Base-by-base conservation (phyloP, 2,888 invertebrate genomes). In the Archips crataeganus region DNA sequence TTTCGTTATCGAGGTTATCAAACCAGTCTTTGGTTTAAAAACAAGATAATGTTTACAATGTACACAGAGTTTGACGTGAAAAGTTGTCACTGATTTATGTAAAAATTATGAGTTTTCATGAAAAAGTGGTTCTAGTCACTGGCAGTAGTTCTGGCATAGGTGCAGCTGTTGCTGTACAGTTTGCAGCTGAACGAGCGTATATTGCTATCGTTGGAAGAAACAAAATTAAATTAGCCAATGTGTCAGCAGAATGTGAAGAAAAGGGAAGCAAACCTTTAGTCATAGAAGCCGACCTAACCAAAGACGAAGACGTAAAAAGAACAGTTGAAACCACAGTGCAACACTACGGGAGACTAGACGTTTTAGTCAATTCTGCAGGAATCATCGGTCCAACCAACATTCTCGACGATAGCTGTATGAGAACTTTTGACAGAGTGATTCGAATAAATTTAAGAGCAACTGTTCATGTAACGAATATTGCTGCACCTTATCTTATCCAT, bases 371-470 rank as follows among this genome's bases (percentile, higher is more conserved):
- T 39, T 68, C 68, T 23, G 73, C 73, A n/a, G 73, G 73, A n/a
- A 59, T 45, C 11, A 62, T 45, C n/a, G 62, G 42, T n/a, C 34
- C n/a, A 6, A 39, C n/a, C 11, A 67, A 54, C 23, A 67, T 67
- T 10, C 49, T 57, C 11, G 60, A 42, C n/a, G 23, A 60, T 15
- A 51, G 15, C 15, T 51, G 51, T 13, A 45, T 73, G 42, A 32
- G 61, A n/a, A 54, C 39, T 15, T 68, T 68, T 34, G 73, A 73
- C 23, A 32, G 39, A 61, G 89, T 97, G 62, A 97, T 98, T 95
- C 96, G 97, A 79, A 95, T 96, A 36, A 98, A 98, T 87, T 96
- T 97, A 0, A 95, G 97, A 79, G 94, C 96, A 0, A 88, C 96
- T 5, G 96, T 96, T 81, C 95, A 96, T 70, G 85, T 98, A 78